These are phyloP conservation scores for Emydura subglobosa DNA, from an alignment of 2,113 vertebrate genomes.

Conservation along the genomic window DNA sequence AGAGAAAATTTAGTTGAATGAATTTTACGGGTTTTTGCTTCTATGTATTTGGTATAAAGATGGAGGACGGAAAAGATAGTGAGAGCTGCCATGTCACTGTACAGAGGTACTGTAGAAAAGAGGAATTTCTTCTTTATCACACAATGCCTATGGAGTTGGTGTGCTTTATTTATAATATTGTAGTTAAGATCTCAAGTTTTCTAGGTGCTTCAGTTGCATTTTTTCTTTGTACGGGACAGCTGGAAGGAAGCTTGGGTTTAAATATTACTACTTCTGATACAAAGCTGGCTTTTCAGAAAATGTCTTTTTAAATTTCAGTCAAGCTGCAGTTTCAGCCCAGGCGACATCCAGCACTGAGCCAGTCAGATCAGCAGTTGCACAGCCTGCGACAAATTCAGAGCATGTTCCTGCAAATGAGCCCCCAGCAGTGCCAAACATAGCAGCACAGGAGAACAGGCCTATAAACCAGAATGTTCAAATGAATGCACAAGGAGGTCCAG, in stretches of 20 bases:
- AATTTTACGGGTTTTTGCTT: not conserved
- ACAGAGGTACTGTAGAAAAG: too few relatives aligned
- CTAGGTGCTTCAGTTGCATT: not conserved
- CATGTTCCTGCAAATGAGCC: slow-evolving; percentile 83
- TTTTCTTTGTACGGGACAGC: not conserved
- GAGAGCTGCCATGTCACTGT: not conserved
- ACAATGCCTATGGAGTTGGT: not conserved
- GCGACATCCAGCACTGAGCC: slow-evolving; percentile 69
- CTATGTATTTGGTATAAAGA: not conserved
- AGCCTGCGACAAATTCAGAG: slow-evolving; percentile 69
- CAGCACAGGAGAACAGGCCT: slow-evolving; percentile 85
- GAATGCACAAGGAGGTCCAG: slow-evolving; percentile 89
- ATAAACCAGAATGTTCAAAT: slow-evolving; percentile 90
- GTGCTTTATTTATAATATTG: not conserved
- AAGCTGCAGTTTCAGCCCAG: slow-evolving; percentile 85
- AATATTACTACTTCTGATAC: not conserved
- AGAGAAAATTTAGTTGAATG: not conserved
- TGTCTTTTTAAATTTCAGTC: slow-evolving; percentile 78
- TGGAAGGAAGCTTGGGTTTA: not conserved
- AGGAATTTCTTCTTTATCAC: not conserved
- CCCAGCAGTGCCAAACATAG: slow-evolving; percentile 84
- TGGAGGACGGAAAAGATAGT: not conserved
- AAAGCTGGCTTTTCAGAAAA: not conserved
- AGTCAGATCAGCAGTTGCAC: slow-evolving; percentile 48
- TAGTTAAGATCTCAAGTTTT: not conserved